phyloP scores from a whole-genome alignment of 1,140 invertebrate species.

The Mya arenaria region DNA sequence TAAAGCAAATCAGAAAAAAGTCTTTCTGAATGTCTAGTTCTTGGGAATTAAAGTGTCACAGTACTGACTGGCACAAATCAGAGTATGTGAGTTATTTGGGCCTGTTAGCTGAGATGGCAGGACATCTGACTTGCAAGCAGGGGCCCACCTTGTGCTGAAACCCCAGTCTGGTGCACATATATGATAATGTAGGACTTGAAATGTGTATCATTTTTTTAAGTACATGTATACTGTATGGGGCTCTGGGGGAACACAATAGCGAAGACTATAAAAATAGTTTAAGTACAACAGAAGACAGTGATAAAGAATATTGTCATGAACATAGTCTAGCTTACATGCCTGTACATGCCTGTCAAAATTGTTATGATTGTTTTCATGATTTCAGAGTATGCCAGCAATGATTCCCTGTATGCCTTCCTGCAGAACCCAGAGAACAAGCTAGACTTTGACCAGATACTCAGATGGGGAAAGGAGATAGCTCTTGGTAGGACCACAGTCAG shows the following conservation, averaged over 20 bases:
- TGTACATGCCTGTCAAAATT: neutral
- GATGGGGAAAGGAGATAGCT: constrained; percentile 81
- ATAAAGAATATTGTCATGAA: too few relatives aligned
- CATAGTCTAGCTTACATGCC: too few relatives aligned
- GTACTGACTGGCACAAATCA: neutral
- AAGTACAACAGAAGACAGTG: too few relatives aligned
- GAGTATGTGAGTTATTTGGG: neutral
- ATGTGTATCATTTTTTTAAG: too few relatives aligned
- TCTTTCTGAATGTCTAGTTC: neutral
- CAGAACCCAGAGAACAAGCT: constrained; percentile 76
- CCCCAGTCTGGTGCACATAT: too few relatives aligned
- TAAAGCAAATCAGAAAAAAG: neutral
- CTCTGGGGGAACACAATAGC: too few relatives aligned
- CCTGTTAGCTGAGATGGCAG: too few relatives aligned
- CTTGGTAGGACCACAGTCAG: constrained; percentile 66
- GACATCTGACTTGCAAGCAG: too few relatives aligned
- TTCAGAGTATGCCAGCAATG: constrained; percentile 80
- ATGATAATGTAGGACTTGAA: too few relatives aligned
- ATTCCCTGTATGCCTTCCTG: constrained; percentile 79
- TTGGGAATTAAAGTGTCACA: neutral
- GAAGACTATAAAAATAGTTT: too few relatives aligned
- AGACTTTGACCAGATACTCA: constrained; percentile 78
- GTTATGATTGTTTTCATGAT: constrained; percentile 40
- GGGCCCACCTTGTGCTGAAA: too few relatives aligned
- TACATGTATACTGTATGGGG: too few relatives aligned